phyloP scores from a whole-genome alignment of 1,140 invertebrate species.

The Polyergus mexicanus region DNA sequence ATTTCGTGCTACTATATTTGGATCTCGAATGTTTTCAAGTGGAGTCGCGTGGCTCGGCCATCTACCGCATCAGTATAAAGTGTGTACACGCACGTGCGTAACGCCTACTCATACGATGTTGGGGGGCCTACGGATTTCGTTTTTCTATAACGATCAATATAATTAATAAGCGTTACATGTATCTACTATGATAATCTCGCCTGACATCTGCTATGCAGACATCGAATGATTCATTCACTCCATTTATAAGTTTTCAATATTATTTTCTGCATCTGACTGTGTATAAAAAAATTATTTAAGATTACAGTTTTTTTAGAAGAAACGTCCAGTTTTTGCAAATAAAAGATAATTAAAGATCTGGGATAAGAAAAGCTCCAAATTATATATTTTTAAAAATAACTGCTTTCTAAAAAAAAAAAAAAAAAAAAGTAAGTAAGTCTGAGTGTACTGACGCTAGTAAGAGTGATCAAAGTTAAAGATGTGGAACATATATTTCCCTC shows the following conservation, averaged over 20 bases:
- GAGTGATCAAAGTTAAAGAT: background rate
- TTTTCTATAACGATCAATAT: background rate
- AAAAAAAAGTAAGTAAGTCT: too few relatives aligned
- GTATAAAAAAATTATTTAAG: background rate
- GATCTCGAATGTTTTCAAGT: constrained; percentile 58
- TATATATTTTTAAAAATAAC: background rate
- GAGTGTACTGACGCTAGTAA: background rate
- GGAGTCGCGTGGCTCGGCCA: constrained; percentile 72
- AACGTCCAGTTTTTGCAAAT: background rate
- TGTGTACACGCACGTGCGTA: background rate
- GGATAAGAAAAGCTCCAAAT: background rate
- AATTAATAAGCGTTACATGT: constrained; percentile 30
- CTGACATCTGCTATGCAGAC: background rate
- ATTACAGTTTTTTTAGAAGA: background rate
- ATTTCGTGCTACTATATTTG: constrained; percentile 72
- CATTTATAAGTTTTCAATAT: background rate
- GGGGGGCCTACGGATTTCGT: background rate
- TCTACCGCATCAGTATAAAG: constrained; percentile 55
- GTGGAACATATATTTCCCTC: background rate
- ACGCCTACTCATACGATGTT: background rate
- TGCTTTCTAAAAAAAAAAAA: too few relatives aligned
- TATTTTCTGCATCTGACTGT: background rate
- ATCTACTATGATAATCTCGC: background rate
- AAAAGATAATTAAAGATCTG: background rate
- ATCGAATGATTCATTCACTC: background rate